A percentile compares a stretch with the other conserved stretches of the same genome.
These are phyloP conservation scores for Pseudococcus longispinus DNA, from an alignment of 2,888 invertebrate genomes.

Conservation along the genomic window DNA sequence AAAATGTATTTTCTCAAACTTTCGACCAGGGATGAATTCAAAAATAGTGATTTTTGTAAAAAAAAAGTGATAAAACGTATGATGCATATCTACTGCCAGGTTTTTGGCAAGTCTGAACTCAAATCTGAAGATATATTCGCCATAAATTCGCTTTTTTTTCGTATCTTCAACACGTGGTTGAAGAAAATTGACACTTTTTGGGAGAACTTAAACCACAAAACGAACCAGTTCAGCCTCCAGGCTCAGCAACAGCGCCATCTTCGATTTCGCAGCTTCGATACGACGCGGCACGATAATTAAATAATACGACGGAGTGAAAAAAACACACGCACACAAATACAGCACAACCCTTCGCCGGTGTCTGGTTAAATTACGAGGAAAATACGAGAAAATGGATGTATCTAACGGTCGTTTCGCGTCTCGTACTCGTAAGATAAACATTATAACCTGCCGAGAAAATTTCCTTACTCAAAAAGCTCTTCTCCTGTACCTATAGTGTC, in stretches of 20 bases:
- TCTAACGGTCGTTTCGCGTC: slow-evolving; percentile 25
- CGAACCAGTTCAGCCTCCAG: background rate
- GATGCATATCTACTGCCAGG: no score
- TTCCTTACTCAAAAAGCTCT: slow-evolving; percentile 37
- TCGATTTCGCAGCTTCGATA: background rate
- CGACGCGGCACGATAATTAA: background rate
- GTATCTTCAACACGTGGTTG: no score
- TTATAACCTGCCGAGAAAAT: slow-evolving; percentile 35
- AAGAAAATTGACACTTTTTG: no score
- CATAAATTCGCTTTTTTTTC: no score
- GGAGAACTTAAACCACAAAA: no score
- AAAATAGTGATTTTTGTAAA: no score
- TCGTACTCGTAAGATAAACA: slow-evolving; percentile 37
- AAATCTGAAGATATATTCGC: no score
- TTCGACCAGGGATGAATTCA: no score
- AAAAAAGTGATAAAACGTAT: no score
- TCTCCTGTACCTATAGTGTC: background rate
- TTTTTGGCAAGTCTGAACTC: no score
- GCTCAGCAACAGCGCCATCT: no score
- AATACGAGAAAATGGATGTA: slow-evolving; percentile 35
- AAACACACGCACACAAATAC: background rate
- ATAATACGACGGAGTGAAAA: background rate
- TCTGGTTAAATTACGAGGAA: slow-evolving; percentile 25
- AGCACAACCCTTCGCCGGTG: background rate
- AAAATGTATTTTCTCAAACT: no score